Evolutionary conservation across 2,113 vertebrate species (phyloP), one percentile per base, ranked within the genome.

Genomic region (Hymenochirus boettgeri): DNA sequence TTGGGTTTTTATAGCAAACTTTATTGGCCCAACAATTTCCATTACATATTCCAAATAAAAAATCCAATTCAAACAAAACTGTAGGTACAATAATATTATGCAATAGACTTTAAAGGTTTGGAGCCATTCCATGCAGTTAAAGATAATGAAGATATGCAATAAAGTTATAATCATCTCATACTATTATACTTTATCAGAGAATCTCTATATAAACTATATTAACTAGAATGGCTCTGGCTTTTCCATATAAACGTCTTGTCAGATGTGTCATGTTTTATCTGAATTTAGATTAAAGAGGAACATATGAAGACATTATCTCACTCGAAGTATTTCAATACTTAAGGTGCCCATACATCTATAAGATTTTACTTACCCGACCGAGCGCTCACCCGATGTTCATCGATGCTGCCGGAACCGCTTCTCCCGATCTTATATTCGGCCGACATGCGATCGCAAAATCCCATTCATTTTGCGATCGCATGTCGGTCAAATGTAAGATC

Each of bases 121-220:
- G 46, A 48, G 13, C 18, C 19, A 7, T 21, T 22, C 46, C 21
- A 48, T 48, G 46, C 46, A 48, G 46, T 21, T 48, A 22, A 48
- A 48, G 46, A 48, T 48, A 48, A 48, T 21, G 19, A 48, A 48
- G 18, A 22, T 48, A 48, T 8, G 22, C 46, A 22, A 23, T 48
- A 48, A 48, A 22, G 3, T 21, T 22, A 12, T 21, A 2, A 48
- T 48, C 21, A 48, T 48, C 19, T 4, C 21, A 21, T 2, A 48
- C 3, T 48, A 12, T 48, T 48, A 2, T 48, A 21, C 39, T n/a
- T n/a, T 42, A 42, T 42, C 39, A 42, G 7, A 48, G 46, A 48
- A 48, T 4, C 12, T 48, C 46, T 21, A 48, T 48, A 23, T 22
- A 48, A 48, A 48, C 21, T 11, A 19, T n/a, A 48, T 48, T 21